Evolutionary conservation across 2,888 invertebrate genomes (phyloP).

Genomic region (Cynaeus angustus): DNA sequence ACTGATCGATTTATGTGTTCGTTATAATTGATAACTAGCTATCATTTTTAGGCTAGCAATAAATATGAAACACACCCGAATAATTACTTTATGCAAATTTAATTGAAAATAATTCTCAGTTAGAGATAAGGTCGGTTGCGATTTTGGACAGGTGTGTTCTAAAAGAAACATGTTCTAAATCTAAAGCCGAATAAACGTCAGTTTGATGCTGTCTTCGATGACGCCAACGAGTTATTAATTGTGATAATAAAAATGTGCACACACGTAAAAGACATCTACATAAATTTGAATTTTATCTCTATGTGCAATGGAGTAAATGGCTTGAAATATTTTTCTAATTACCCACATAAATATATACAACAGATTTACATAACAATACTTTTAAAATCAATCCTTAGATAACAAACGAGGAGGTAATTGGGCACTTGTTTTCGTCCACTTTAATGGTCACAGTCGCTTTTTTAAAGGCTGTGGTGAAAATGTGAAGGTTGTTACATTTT

Average conservation of each 20-base stretch:
- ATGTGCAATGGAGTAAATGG: conserved; percentile 26
- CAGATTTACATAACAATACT: conserved; percentile 27
- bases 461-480: conserved; percentile 42
- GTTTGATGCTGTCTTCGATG: neutral
- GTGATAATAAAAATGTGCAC: conserved; percentile 24
- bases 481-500: conserved; percentile 45
- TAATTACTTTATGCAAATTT: conserved; percentile 49
- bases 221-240: conserved; percentile 18
- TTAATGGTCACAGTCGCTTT: conserved; percentile 15
- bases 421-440: conserved; percentile 25
- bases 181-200: conserved; percentile 7
- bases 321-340: conserved; percentile 28
- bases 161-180: neutral
- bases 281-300: conserved; percentile 37
- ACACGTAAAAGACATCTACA: conserved; percentile 27
- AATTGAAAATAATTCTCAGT: conserved; percentile 39
- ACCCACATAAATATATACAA: conserved; percentile 19
- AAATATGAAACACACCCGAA: conserved; percentile 49
- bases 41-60: conserved; percentile 53
- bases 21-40: conserved; percentile 54
- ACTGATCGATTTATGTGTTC: conserved; percentile 54
- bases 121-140: conserved; percentile 18
- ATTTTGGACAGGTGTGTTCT: conserved; percentile 38
- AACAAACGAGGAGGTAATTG: conserved; percentile 27
- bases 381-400: conserved; percentile 28